Conservation (phyloP, 2,113 vertebrate species). For the Ptyas mucosa region DNA sequence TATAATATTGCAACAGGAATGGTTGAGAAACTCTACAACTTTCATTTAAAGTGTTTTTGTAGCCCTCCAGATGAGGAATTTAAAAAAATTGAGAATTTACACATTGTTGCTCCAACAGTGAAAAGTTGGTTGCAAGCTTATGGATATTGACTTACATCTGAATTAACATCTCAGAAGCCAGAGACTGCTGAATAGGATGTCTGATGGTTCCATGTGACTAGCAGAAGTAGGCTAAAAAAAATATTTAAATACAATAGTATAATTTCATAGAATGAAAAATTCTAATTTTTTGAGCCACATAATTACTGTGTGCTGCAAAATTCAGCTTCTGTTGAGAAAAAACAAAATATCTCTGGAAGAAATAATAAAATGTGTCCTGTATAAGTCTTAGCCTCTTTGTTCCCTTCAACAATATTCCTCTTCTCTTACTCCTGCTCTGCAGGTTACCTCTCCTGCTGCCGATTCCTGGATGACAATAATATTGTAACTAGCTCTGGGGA, state of each 20-base stretch:
- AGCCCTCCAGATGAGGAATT: neutral
- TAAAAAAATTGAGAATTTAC: neutral
- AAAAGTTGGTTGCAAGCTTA: neutral
- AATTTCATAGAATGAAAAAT: neutral
- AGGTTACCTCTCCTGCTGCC: slow-evolving; percentile 98
- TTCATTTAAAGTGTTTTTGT: neutral
- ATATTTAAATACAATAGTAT: neutral
- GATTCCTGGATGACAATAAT: slow-evolving; percentile 91
- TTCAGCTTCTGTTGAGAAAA: neutral
- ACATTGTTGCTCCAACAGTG: neutral
- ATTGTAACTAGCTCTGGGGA: slow-evolving; percentile 98
- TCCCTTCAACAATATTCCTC: neutral
- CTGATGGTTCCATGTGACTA: neutral
- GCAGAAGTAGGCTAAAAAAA: neutral
- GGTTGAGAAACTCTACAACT: neutral
- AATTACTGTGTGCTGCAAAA: neutral
- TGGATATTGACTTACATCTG: neutral
- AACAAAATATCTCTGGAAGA: neutral
- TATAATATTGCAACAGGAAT: too few species aligned
- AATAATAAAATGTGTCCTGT: neutral
- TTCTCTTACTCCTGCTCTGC: neutral
- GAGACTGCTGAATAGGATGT: neutral
- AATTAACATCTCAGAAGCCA: neutral
- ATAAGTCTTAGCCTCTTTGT: neutral
- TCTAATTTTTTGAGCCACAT: neutral